A percentile compares a stretch with the other conserved stretches of the same genome.
Evolutionary conservation across 1,140 invertebrate genomes (phyloP).

Genomic region (Drosophila micromelanica): DNA sequence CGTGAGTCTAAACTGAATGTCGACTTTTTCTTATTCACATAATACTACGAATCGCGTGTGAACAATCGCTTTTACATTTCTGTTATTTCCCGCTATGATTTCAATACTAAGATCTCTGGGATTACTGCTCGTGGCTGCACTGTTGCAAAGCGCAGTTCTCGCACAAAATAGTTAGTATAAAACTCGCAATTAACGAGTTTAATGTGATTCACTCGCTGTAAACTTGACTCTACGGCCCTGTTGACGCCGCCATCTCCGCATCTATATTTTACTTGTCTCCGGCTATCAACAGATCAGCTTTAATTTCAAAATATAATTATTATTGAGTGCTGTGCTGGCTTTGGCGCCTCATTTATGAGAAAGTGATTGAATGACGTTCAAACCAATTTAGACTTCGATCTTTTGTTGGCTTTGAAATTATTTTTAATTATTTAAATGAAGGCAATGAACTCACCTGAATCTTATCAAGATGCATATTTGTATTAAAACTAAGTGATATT

Average conservation of each 20-base stretch:
- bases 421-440: neutral
- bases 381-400: neutral
- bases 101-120: constrained; percentile 31
- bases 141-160: constrained; percentile 38
- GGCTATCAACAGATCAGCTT: constrained; percentile 5
- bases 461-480: too few species aligned
- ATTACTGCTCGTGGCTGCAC: constrained; percentile 33
- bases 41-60: neutral
- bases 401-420: neutral
- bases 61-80: neutral
- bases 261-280: neutral
- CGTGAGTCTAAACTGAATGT: neutral
- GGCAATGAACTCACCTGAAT: neutral
- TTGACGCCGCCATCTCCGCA: neutral
- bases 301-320: constrained; percentile 2
- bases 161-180: constrained; percentile 68
- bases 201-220: constrained; percentile 41
- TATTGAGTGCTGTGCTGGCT: constrained; percentile 6
- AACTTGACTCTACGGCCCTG: constrained; percentile 41
- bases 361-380: constrained; percentile 26
- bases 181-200: constrained; percentile 12
- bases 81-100: constrained; percentile 46
- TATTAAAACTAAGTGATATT: too few species aligned
- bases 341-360: neutral
- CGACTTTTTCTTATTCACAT: neutral